phyloP scores from a whole-genome alignment of 2,113 vertebrate genomes.

The Dicaeum eximium region DNA sequence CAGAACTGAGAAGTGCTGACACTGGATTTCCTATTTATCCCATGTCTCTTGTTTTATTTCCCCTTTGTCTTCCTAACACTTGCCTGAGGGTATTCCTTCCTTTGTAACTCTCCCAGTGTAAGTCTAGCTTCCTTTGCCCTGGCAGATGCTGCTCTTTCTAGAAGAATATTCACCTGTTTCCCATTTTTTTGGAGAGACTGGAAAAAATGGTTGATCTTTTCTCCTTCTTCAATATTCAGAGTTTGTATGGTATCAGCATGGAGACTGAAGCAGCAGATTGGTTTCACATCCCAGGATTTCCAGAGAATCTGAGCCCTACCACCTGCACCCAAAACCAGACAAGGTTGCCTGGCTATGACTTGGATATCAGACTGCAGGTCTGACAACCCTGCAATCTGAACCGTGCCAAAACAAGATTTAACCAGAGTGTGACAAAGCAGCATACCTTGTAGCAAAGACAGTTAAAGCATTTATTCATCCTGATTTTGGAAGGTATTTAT shows the following conservation, averaged over 20 bases:
- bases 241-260: background rate
- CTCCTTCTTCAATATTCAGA: background rate
- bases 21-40: background rate
- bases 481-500: background rate
- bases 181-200: background rate
- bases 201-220: background rate
- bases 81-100: background rate
- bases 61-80: background rate
- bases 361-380: fast-evolving
- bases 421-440: background rate
- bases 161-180: background rate
- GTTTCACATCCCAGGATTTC: background rate
- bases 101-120: background rate
- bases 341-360: background rate
- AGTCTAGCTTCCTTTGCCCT: background rate
- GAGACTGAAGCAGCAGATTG: background rate
- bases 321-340: background rate
- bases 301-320: background rate
- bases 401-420: background rate
- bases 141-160: background rate
- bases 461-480: background rate
- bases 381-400: background rate
- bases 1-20: background rate
- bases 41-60: background rate
- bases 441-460: background rate